phyloP scores from a whole-genome alignment of 2,888 invertebrate species.

The Norana najaformis region DNA sequence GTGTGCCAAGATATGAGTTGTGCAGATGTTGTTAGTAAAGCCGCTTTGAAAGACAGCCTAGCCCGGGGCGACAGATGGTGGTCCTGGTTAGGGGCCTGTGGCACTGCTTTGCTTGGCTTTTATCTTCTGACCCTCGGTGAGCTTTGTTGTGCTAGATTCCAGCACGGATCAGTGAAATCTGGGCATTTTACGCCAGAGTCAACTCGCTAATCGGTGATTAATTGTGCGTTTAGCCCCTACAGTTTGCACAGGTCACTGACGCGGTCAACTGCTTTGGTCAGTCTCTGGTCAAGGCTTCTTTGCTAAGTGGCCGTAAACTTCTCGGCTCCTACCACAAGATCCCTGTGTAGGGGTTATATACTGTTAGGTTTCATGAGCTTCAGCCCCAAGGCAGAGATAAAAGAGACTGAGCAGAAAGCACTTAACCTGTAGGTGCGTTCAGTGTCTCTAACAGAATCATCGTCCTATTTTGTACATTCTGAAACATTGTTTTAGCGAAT shows the following conservation, averaged over 20 bases:
- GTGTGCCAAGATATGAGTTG: too few relatives aligned
- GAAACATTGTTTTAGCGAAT: background rate
- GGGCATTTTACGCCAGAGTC: background rate
- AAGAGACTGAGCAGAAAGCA: background rate
- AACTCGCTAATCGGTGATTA: background rate
- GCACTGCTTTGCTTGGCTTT: background rate
- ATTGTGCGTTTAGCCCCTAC: background rate
- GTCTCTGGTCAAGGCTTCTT: background rate
- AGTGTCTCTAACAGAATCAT: background rate
- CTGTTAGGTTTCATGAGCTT: conserved; percentile 13
- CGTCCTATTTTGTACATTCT: background rate
- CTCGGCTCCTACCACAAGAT: background rate
- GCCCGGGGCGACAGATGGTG: background rate
- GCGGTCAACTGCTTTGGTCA: background rate
- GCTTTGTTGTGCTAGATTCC: conserved; percentile 1
- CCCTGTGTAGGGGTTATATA: background rate
- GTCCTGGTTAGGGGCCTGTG: background rate
- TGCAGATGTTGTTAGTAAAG: background rate
- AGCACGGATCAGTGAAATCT: background rate
- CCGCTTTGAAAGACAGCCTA: background rate
- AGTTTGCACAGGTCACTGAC: background rate
- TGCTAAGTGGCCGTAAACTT: conserved; percentile 7
- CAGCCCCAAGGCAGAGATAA: background rate
- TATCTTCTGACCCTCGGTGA: background rate
- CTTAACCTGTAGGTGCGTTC: background rate